phyloP scores from a whole-genome alignment of 2,797 vertebrate genomes.

The Acipenser ruthenus region DNA sequence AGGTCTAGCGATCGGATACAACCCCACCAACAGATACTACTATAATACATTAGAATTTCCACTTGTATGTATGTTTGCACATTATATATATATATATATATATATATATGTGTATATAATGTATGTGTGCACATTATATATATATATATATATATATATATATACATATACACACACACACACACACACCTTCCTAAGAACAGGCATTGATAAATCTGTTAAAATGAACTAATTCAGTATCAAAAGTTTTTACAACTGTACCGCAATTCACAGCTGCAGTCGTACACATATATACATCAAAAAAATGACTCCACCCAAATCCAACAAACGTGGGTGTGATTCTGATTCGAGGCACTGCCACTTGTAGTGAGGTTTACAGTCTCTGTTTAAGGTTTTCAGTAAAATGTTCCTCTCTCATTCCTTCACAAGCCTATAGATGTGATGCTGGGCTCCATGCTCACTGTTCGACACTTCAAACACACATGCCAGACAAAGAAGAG shows the following conservation, averaged over 20 bases:
- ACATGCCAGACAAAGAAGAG: conserved; percentile 96
- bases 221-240: conserved; percentile 54
- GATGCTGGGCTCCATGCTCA: conserved; percentile 96
- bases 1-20: conserved; percentile 45
- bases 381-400: conserved; percentile 56
- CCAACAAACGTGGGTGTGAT: conserved; percentile 67
- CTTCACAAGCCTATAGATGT: conserved; percentile 98
- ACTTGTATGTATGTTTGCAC: conserved; percentile 23
- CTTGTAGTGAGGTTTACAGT: conserved; percentile 86
- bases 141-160: not conserved
- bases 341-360: conserved; percentile 87
- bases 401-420: conserved; percentile 73
- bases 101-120: not conserved
- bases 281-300: conserved; percentile 79
- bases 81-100: not conserved
- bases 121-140: no score
- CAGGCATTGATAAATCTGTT: conserved; percentile 61
- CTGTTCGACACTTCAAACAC: conserved; percentile 99
- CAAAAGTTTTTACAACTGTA: conserved; percentile 90
- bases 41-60: conserved; percentile 31
- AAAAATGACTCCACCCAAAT: conserved; percentile 72
- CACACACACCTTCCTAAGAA: conserved; percentile 54
- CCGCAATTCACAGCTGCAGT: conserved; percentile 93
- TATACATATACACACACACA: conserved; percentile 1
- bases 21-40: conserved; percentile 32